Base-by-base conservation (phyloP, 2,113 vertebrate species). In the Alethe castanea region DNA sequence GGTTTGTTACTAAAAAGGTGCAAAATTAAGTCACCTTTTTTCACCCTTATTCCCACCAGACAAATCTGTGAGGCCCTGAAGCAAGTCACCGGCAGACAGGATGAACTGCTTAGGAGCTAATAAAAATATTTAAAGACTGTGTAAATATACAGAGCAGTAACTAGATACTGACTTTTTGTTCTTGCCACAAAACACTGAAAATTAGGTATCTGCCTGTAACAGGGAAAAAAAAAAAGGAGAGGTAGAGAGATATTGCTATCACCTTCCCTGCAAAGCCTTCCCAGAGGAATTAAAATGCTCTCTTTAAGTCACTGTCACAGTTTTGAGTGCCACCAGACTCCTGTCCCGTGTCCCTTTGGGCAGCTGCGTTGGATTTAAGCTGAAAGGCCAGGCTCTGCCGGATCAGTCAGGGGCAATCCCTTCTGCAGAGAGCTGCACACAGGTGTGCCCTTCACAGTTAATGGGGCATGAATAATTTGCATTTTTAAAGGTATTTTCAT, bases 41-140 rank as follows among this genome's bases (percentile, higher is more conserved):
- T n/a, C 31, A 25, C 23, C 5, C 8, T 22, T 31, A 8, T 74
- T 81, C 52, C 70, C 57, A 69, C 42, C 11, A 31, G 57, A 14
- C 13, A 48, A n/a, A 80, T 69, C 35, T 81, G 69, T 64, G 61
- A 72, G 78, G 67, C 82, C 60, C 44, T 71, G 52, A 60, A 92
- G 40, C 31, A 77, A 88, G 82, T 81, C 52, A 36, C 35, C 2
- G 0, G 69, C 64, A 92, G 44, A n/a, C 86, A 86, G 92, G 88
- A 95, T 45, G 86, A 72, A 81, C 78, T 94, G 76, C 90, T 97
- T 96, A 81, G 45, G 72, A 95, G 66, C 81, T 94, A 95, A 93
- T 74, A 88, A 95, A 96, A 97, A 92, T 96, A 96, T 94, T 96
- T 95, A 76, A 95, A 94, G 36, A 16, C 73, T 62, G 14, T 61